Base-by-base conservation (phyloP, 2,888 invertebrate genomes). In the Drosophila borborema region DNA sequence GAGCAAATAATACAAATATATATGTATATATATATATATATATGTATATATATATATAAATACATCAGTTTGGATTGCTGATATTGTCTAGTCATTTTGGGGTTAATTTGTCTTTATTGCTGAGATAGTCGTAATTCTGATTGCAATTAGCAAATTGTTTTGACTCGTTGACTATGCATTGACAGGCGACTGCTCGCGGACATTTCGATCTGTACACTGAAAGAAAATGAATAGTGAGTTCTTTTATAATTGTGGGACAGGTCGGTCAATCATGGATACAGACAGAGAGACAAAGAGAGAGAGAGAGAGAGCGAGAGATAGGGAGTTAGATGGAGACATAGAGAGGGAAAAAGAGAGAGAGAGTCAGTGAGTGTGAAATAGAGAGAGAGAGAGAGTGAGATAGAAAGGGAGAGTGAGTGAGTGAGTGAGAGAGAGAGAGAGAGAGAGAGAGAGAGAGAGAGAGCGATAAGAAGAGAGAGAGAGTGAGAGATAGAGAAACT, bases 141-240 rank as follows among this genome's bases (percentile, higher is more conserved):
- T 70, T 71, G 48, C 71, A 75, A 71, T 76, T 76, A 75, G 62
- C 56, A 62, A 70, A 76, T 65, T 64, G 46, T 54, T 46, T 53
- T 76, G 56, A 40, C n/a, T 66, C 36, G 12, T 40, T 23, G 45
- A 14, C 12, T 31, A 31, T 38, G 28, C 70, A 56, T 58, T 71
- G 70, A 71, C 69, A 71, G 49, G 38, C 51, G 38, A 31, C 61
- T 10, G 56, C 38, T 36, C 12, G 49, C 31, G 31, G 31, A 51
- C 40, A 65, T 49, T 20, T 28, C 18, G 45, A 43, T 40, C 38
- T 53, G 23, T 61, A 7, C 61, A 71, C 71, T 69, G 28, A 51
- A 14, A 4, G 14, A 53, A 68, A 68, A n/a, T 2, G 1, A 6
- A 8, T n/a, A 36, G 28, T 3, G 4, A 16, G 48, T 48, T 48